These are phyloP conservation scores for Drosophila ezoana DNA, from an alignment of 2,888 invertebrate species.

Conservation along the genomic window DNA sequence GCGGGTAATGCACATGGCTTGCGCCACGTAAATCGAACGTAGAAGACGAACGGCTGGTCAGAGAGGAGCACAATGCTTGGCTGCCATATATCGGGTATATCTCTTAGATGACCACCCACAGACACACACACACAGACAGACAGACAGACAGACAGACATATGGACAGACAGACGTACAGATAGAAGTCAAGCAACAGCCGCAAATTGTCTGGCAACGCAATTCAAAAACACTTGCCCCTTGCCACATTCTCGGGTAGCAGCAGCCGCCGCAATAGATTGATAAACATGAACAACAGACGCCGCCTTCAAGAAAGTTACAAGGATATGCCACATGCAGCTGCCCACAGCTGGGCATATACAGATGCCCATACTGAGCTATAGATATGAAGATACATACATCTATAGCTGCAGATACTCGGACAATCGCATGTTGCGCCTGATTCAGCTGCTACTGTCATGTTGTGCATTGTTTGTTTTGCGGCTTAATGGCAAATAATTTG, in stretches of 20 bases:
- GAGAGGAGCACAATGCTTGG: constrained; percentile 1
- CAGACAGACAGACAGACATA: background rate
- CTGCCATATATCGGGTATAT: constrained; percentile 15
- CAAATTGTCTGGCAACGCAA: constrained; percentile 65
- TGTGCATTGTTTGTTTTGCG: constrained; percentile 42
- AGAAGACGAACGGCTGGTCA: constrained; percentile 7
- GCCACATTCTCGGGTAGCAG: constrained; percentile 27
- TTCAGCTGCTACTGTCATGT: constrained; percentile 34
- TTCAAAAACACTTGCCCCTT: constrained; percentile 50
- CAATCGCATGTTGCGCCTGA: constrained; percentile 16
- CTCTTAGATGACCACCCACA: constrained; percentile 28
- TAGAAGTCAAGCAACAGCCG: constrained; percentile 50
- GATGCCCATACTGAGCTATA: constrained; percentile 2
- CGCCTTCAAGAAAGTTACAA: constrained; percentile 24
- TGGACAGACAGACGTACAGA: constrained; percentile 3
- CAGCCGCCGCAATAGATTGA: constrained; percentile 65
- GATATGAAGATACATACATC: constrained; percentile 7
- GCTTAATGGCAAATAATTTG: constrained; percentile 57
- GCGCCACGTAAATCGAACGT: constrained; percentile 45
- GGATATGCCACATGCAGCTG: constrained; percentile 18
- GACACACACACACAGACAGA: background rate
- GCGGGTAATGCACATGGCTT: constrained; percentile 45
- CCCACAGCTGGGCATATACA: constrained; percentile 10
- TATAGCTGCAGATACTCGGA: constrained; percentile 5
- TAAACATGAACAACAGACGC: constrained; percentile 69